Evolutionary conservation across 2,113 vertebrate species (phyloP).

Genomic region (Oncorhynchus keta): DNA sequence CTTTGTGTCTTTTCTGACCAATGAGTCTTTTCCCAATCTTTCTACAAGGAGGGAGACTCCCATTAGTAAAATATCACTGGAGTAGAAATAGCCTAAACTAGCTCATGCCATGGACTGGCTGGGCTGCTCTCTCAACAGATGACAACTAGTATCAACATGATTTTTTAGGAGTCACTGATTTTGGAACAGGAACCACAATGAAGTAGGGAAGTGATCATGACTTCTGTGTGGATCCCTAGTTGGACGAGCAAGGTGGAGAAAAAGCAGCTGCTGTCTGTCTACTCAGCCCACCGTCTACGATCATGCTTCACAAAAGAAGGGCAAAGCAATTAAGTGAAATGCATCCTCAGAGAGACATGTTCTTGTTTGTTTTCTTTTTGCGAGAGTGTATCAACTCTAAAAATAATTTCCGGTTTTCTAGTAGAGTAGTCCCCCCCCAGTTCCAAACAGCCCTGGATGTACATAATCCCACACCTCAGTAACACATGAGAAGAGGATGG

Average conservation of each 20-base stretch:
- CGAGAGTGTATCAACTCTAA: not conserved
- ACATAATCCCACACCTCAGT: not conserved
- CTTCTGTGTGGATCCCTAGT: conserved; percentile 29
- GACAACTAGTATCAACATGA: conserved; percentile 22
- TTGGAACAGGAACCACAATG: conserved; percentile 36
- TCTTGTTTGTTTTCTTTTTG: not conserved
- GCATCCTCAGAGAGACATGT: not conserved
- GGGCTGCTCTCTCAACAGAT: conserved; percentile 18
- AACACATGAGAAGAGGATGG: not conserved
- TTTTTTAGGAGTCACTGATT: conserved; percentile 44
- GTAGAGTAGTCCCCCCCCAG: not conserved
- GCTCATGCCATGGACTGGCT: not conserved
- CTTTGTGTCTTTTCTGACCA: not conserved
- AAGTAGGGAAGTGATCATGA: conserved; percentile 31
- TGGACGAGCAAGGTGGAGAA: conserved; percentile 31
- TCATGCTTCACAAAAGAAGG: not conserved
- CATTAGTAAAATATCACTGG: not conserved
- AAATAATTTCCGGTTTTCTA: not conserved
- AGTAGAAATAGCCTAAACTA: not conserved
- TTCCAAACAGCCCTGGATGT: not conserved
- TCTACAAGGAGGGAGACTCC: no score
- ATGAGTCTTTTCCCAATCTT: not conserved
- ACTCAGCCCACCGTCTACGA: no score
- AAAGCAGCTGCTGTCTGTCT: conserved; percentile 45
- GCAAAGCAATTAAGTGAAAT: not conserved